Base-by-base conservation (phyloP, 2,113 vertebrate genomes). In the Equus przewalskii region DNA sequence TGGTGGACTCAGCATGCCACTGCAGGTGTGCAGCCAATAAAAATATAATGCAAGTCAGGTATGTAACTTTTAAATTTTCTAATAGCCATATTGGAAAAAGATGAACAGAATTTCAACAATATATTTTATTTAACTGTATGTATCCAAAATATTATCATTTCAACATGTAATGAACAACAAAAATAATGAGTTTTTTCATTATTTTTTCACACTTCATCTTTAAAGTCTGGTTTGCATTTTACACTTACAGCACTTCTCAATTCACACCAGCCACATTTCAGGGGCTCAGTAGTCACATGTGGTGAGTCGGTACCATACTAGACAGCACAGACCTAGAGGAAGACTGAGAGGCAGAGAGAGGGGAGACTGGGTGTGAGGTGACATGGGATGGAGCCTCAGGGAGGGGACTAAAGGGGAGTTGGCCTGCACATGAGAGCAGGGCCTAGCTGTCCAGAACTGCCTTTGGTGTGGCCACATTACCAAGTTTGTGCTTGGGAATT, bases 161-260 rank as follows among this genome's bases (percentile, higher is more conserved):
- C 9, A 65, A 58, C 51, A 21, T 58, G 24, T 21, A 41, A 72
- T 58, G 24, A 28, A 44, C 67, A 41, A 72, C 33, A 58, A 87
- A n/a, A 9, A 16, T 4, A 49, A 56, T 10, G 62, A 33, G 18
- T 28, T 49, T 65, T 69, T 8, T 6, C 6, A 67, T 3, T 56
- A 26, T 65, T 10, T 78, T 99, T 99, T 5, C 99, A 99, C 44
- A 96, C 99, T 0, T 99, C 99, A 65, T 97, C 98, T 5, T 98
- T 99, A 36, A 99, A 99, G 0, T 99, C 99, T 78, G 16, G 75
- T 26, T 9, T 26, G 9, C 33, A 21, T 41, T 22, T 67, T 2
- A 41, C 73, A 51, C 41, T 67, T 54, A 13, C 24, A 49, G 7
- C 49, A 30, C 73, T 22, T n/a, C 46, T n/a, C 46, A 28, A 10